These are phyloP conservation scores for Tipula lateralis DNA, from an alignment of 2,888 invertebrate species.

Conservation along the genomic window DNA sequence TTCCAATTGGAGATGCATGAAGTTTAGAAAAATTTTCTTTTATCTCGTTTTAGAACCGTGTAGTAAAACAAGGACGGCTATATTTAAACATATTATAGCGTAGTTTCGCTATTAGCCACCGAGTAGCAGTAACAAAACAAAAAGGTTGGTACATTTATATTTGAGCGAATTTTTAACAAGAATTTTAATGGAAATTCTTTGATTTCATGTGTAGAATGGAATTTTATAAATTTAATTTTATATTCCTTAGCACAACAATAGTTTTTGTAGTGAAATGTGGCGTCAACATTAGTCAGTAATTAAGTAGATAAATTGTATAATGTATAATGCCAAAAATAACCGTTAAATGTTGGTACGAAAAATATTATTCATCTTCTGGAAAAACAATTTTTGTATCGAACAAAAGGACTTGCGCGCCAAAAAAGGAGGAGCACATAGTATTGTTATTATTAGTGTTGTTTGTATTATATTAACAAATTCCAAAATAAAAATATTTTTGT, in stretches of 20 bases:
- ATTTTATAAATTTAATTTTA: neutral
- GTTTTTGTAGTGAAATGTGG: neutral
- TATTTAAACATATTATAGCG: neutral
- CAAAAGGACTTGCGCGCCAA: conserved; percentile 27
- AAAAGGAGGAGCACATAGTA: conserved; percentile 14
- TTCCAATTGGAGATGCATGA: conserved; percentile 11
- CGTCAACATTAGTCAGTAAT: neutral
- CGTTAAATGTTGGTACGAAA: neutral
- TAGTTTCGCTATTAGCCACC: neutral
- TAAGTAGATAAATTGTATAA: neutral
- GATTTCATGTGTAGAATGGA: neutral
- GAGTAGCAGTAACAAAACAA: neutral
- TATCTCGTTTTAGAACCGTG: neutral
- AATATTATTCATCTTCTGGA: neutral
- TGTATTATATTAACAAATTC: neutral
- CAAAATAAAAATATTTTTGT: conserved; percentile 4
- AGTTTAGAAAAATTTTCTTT: neutral
- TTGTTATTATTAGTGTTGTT: neutral
- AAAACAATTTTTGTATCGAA: neutral
- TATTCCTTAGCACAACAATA: neutral
- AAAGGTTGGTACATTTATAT: neutral
- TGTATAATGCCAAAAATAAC: neutral
- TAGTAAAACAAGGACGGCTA: neutral
- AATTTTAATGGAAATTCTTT: conserved; percentile 9
- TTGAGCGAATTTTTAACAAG: neutral